A percentile compares a stretch with the other conserved stretches of the same genome.
Conservation (phyloP, 2,113 vertebrate genomes). For the Axis porcinus region DNA sequence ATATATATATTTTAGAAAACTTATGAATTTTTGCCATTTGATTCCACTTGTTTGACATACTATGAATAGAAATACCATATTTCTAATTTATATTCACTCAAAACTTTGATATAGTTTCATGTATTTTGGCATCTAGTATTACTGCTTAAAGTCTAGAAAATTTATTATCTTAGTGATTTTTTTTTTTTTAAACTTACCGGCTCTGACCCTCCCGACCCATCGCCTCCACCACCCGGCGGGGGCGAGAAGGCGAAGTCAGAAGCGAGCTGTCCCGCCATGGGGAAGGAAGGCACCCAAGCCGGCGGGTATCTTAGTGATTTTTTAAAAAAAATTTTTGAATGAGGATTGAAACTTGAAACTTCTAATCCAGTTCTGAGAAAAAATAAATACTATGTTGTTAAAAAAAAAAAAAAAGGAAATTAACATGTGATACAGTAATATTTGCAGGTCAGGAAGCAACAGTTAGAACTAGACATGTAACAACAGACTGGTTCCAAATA, state of each 20-base stretch:
- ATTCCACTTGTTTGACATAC: neutral
- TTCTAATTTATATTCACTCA: neutral
- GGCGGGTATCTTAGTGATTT: conserved; percentile 16
- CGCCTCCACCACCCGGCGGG: conserved; percentile 64
- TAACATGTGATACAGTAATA: neutral
- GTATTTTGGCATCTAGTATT: neutral
- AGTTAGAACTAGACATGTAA: neutral
- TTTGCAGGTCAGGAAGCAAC: neutral
- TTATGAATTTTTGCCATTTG: neutral
- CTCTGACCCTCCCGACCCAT: conserved; percentile 55
- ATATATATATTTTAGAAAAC: neutral
- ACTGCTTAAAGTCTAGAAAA: neutral
- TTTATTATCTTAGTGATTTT: neutral
- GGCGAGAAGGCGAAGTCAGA: conserved; percentile 69
- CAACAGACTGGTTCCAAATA: neutral
- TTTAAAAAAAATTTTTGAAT: neutral
- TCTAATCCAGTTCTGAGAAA: neutral
- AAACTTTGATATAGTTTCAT: neutral
- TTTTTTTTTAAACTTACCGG: neutral
- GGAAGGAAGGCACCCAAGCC: conserved; percentile 51
- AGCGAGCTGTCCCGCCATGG: conserved; percentile 71
- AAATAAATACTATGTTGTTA: neutral
- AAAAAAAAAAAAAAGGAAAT: neutral
- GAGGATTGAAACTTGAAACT: neutral
- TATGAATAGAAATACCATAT: neutral